Base-by-base conservation (phyloP, 2,888 invertebrate genomes). In the Nineta flava region DNA sequence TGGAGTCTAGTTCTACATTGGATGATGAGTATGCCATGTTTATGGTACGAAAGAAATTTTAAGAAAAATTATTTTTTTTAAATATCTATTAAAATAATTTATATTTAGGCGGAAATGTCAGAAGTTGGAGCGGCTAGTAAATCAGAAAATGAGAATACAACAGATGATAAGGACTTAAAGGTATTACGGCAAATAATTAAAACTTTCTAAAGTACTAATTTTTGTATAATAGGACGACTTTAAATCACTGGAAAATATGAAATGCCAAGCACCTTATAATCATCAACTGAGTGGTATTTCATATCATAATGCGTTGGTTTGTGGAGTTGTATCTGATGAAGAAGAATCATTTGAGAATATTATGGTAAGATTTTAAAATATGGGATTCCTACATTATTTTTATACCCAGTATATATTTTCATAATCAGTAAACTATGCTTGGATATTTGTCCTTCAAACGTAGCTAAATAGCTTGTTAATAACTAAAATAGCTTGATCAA, bases 251-350 rank as follows among this genome's bases (percentile, higher is more conserved):
- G 72, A 87, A 58, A 93, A 93, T 17, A 83, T 81, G 70, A 91
- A 88, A 66, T 93, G 92, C 69, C 79, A 82, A 55, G 92, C 90
- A 7, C 87, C 90, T 17, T 85, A 84, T 63, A 76, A 76, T 51
- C 83, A 84, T 62, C 75, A 77, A 52, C 90, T 88, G 87, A 85
- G 85, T 46, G 80, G 83, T 13, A 74, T 76, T 49, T 74, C 77
- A 48, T 84, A 87, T 56, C 87, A 92, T 62, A 92, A 92, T 73
- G 92, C 92, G 2, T 80, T 93, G 68, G 77, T 93, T 54, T 81
- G 84, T 61, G 75, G 79, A 43, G 72, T 85, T 7, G 70, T 77
- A 52, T 70, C 71, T 9, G 62, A 68, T 42, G 69, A 72, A 53
- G 65, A 70, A 53, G 59, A 68, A 38, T 69, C 67, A 55, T 76